Percentiles rank a stretch among this genome's conserved stretches.
These are phyloP conservation scores for Tanypteryx hageni DNA, from an alignment of 2,888 invertebrate genomes.

Conservation along the genomic window DNA sequence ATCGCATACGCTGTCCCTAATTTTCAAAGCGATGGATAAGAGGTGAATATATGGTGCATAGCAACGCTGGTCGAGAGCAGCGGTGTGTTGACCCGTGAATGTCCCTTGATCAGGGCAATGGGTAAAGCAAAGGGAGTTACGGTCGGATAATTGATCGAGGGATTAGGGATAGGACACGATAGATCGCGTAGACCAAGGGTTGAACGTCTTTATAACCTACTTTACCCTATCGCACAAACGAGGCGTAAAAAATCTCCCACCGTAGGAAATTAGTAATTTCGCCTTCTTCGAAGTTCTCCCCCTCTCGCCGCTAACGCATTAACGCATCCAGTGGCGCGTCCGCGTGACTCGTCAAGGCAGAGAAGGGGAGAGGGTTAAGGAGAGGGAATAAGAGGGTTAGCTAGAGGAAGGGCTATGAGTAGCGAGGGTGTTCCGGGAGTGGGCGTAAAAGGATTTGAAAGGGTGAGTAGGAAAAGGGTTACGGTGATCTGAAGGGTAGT, in stretches of 20 bases:
- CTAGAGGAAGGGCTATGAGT: neutral
- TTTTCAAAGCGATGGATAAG: neutral
- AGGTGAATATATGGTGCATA: neutral
- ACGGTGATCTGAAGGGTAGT: slow-evolving; percentile 12
- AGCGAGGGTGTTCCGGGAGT: neutral
- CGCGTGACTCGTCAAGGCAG: neutral
- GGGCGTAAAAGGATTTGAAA: slow-evolving; percentile 15
- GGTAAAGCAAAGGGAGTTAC: neutral
- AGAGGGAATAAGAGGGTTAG: neutral
- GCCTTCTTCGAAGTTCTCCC: neutral
- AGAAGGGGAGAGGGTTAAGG: neutral
- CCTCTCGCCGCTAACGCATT: too few species aligned
- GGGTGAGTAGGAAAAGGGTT: neutral
- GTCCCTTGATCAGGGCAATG: neutral
- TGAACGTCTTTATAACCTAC: neutral
- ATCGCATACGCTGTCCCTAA: neutral
- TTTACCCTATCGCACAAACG: neutral
- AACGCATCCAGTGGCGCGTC: neutral
- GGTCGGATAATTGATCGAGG: neutral
- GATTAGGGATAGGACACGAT: neutral
- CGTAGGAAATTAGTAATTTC: neutral
- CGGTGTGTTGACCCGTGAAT: neutral
- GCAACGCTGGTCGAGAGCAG: neutral
- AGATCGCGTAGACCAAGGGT: neutral
- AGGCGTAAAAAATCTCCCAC: too few species aligned